Evolutionary conservation across 30 jellyfish, hydroid and myxozoan genomes (phyloP).

Genomic region (Thelohanellus kitauei): DNA sequence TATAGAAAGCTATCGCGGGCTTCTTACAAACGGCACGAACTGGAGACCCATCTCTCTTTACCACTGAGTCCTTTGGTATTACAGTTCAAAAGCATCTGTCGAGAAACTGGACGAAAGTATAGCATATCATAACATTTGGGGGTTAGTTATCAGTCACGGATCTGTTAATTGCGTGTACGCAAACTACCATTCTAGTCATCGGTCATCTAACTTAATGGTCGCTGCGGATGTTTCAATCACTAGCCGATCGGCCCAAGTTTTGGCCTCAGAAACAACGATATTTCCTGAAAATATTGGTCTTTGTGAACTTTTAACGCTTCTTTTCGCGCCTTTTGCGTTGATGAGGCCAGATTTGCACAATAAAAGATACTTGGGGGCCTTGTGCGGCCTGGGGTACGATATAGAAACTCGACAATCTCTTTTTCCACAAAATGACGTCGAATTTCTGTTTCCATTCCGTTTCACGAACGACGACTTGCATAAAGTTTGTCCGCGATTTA

Average conservation of each 20-base stretch:
- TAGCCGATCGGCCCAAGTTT: background rate
- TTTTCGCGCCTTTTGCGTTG: background rate
- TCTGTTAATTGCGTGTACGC: background rate
- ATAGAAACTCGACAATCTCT: slow-evolving; percentile 19
- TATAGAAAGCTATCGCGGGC: no score
- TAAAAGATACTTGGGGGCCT: slow-evolving; percentile 29
- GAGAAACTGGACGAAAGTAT: no score
- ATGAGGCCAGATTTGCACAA: slow-evolving; percentile 2
- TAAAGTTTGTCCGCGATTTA: no score
- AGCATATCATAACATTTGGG: background rate
- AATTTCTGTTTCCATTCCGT: slow-evolving; percentile 29
- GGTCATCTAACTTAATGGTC: background rate
- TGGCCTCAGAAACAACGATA: background rate
- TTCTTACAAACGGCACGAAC: no score
- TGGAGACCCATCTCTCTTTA: no score
- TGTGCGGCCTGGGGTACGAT: slow-evolving; percentile 65
- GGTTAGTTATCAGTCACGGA: background rate
- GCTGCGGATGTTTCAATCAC: background rate
- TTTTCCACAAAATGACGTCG: slow-evolving; percentile 82
- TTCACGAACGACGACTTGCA: slow-evolving; percentile 23
- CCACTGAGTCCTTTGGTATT: no score
- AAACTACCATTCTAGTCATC: background rate
- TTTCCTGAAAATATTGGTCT: background rate
- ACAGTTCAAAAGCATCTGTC: no score
- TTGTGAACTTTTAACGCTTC: background rate